Base-by-base conservation (phyloP, 2,113 vertebrate genomes). In the Machaerirhynchus nigripectus region DNA sequence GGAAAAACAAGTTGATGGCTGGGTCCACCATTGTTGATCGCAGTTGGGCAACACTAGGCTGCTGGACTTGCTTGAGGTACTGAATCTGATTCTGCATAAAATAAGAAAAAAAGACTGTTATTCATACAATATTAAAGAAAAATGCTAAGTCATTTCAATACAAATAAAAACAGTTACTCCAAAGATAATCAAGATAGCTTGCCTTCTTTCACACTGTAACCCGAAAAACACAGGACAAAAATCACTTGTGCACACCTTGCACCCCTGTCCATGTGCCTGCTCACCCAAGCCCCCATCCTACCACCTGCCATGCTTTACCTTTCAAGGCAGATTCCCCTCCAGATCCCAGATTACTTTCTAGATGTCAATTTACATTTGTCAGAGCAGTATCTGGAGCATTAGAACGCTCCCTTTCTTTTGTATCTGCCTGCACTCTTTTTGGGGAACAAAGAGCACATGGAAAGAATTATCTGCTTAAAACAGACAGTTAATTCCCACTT, bases 1-100 rank as follows among this genome's bases (percentile, higher is more conserved):
- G 99, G 99, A 99, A 99, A 99, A 99, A 99, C 98, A 99, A 99
- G 99, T 99, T 99, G 99, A 99, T 99, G 97, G 99, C 99, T 76
- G 99, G 99, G 97, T 99, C 99, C 96, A 99, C 99, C 99, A 99
- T 99, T 97, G 99, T 99, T 89, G 99, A 99, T 98, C 99, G 98
- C 97, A 99, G 98, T 98, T 99, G 99, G 97, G 99, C 99, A 89
- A 99, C 99, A 77, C 99, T 99, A 90, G 99, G 99, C 98, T 99
- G 99, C 98, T 99, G 99, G 97, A 99, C 99, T 99, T 99, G 99
- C 99, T 99, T 99, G 98, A 99, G 99, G 97, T 99, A 99, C 99
- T 99, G 99, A 98, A 99, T 99, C 98, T 99, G 99, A 97, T 99
- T 99, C 99, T 99, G 98, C 80, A 91, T 70, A 97, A 98, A 96